These are phyloP conservation scores for Pyrrhura leucotis DNA, from an alignment of 2,797 vertebrate genomes.

Conservation along the genomic window DNA sequence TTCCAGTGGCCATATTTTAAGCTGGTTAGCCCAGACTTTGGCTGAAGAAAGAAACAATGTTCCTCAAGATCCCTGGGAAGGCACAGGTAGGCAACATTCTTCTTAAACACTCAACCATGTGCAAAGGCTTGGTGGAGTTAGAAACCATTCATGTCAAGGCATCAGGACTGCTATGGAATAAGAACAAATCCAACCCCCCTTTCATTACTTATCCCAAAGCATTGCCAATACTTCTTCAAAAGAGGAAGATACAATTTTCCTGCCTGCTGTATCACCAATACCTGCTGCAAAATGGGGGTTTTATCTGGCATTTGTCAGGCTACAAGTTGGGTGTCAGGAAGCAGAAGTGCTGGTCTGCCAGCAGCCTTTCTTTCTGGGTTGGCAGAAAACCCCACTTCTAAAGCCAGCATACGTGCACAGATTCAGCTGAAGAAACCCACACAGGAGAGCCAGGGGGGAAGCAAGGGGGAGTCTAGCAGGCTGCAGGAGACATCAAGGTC, in stretches of 20 bases:
- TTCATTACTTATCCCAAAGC: background rate
- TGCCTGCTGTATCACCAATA: background rate
- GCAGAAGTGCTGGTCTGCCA: background rate
- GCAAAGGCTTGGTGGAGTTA: background rate
- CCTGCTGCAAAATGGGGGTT: background rate
- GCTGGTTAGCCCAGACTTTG: background rate
- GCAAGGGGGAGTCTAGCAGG: background rate
- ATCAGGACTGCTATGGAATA: too few species aligned
- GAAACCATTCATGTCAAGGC: background rate
- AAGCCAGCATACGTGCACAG: accelerated
- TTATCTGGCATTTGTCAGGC: background rate
- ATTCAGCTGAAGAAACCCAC: background rate
- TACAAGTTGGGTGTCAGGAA: background rate
- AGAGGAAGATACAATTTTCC: background rate
- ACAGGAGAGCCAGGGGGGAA: background rate
- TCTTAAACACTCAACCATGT: accelerated
- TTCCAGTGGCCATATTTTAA: background rate
- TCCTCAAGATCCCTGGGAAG: background rate
- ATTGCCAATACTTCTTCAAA: background rate
- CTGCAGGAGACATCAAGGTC: background rate
- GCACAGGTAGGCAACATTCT: background rate
- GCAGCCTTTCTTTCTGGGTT: background rate
- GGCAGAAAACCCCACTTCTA: background rate
- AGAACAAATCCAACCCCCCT: background rate
- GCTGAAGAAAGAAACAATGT: background rate